Conservation (phyloP, 2,797 vertebrate genomes). For the Artibeus lituratus region DNA sequence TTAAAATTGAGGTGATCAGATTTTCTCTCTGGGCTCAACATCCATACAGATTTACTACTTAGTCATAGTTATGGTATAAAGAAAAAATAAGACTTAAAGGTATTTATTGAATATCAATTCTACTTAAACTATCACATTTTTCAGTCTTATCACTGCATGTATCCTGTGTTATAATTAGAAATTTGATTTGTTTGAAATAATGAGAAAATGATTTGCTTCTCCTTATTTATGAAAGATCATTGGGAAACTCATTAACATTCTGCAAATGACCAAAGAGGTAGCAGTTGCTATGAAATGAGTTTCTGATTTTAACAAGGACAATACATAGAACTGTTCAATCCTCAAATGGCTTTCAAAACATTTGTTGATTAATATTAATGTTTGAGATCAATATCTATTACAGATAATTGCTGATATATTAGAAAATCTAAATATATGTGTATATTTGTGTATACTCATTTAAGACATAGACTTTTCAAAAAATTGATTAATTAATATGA, state of each 20-base stretch:
- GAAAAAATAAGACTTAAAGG: background rate
- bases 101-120: background rate
- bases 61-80: background rate
- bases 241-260: slow-evolving; percentile 26
- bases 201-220: slow-evolving; percentile 29
- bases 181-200: slow-evolving; percentile 39
- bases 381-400: background rate
- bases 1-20: background rate
- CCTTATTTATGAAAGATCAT: background rate
- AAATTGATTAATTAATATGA: background rate
- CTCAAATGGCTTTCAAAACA: background rate
- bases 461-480: background rate
- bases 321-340: background rate
- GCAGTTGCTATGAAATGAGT: background rate
- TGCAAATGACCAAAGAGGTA: background rate
- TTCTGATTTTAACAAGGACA: slow-evolving; percentile 38
- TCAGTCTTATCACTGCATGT: background rate
- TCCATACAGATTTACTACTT: background rate
- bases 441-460: background rate
- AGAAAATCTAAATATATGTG: background rate
- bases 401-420: background rate
- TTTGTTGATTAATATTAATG: slow-evolving; percentile 11
- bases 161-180: background rate
- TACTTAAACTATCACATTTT: background rate
- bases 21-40: background rate